Evolutionary conservation across 2,888 invertebrate species (phyloP).

Genomic region (Onthophagus sagittarius): DNA sequence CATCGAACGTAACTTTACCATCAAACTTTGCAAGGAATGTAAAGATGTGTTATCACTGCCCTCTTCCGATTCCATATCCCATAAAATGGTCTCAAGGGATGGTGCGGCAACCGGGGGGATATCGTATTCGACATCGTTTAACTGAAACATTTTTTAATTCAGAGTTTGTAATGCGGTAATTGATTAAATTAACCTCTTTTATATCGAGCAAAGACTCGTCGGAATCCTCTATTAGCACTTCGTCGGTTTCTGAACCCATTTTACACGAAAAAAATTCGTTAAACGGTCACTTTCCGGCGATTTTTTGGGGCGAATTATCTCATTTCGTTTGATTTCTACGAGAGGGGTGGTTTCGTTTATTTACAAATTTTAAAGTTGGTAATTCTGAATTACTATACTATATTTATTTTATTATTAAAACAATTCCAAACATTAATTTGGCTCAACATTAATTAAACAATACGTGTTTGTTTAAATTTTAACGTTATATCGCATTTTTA

Average conservation of each 20-base stretch:
- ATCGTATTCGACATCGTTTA: slow-evolving; percentile 78
- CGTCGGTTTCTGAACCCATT: slow-evolving; percentile 46
- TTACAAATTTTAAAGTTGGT: slow-evolving; percentile 20
- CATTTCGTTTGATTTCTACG: slow-evolving; percentile 17
- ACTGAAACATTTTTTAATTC: slow-evolving; percentile 46
- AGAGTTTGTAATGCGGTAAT: not conserved
- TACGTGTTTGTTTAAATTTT: too few relatives aligned
- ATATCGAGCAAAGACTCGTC: slow-evolving; percentile 45
- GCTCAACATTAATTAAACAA: too few relatives aligned
- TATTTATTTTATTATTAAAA: not conserved
- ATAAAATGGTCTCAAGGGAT: slow-evolving; percentile 76
- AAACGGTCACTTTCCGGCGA: not conserved
- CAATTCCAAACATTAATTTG: too few relatives aligned
- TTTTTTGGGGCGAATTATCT: slow-evolving; percentile 12
- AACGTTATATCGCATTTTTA: too few relatives aligned
- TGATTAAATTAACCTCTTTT: slow-evolving; percentile 38
- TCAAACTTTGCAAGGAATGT: slow-evolving; percentile 52
- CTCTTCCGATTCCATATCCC: slow-evolving; percentile 66
- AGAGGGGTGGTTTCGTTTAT: slow-evolving; percentile 23
- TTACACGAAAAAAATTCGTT: not conserved
- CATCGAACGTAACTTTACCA: slow-evolving; percentile 58
- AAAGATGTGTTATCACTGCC: slow-evolving; percentile 56
- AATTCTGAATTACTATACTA: not conserved
- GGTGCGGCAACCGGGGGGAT: slow-evolving; percentile 73
- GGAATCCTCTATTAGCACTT: slow-evolving; percentile 43